Evolutionary conservation across 2,888 invertebrate genomes (phyloP).

Genomic region (Melanostoma mellinum): DNA sequence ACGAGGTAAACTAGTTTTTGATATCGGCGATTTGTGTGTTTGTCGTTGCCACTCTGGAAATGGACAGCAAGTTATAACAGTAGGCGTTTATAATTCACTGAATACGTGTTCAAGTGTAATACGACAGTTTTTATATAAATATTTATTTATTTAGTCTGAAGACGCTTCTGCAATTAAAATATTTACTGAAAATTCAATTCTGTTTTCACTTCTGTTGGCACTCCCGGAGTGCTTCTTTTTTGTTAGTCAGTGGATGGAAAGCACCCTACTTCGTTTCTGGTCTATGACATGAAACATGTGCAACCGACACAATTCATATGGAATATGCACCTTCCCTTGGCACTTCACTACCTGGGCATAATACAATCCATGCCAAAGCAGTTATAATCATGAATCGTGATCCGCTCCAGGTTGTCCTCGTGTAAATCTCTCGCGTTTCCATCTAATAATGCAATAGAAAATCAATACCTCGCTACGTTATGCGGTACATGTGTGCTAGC

Average conservation of each 20-base stretch:
- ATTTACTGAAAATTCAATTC: too few species aligned
- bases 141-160: too few species aligned
- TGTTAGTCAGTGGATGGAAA: background rate
- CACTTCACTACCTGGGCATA: conserved; percentile 32
- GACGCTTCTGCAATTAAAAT: too few species aligned
- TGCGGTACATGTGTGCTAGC: background rate
- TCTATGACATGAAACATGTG: conserved; percentile 26
- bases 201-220: too few species aligned
- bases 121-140: too few species aligned
- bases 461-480: conserved; percentile 54
- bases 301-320: conserved; percentile 34
- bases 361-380: conserved; percentile 22
- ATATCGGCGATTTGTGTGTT: too few species aligned
- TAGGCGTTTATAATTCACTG: too few species aligned
- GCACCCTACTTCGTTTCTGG: conserved; percentile 7
- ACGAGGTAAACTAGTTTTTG: too few species aligned
- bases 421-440: conserved; percentile 60
- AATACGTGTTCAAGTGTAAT: too few species aligned
- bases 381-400: conserved; percentile 31
- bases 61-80: too few species aligned
- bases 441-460: conserved; percentile 58
- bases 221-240: too few species aligned
- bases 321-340: conserved; percentile 41
- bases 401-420: conserved; percentile 34
- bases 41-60: too few species aligned